Base-by-base conservation (phyloP, 1,140 invertebrate genomes). In the Cotesia vestalis region DNA sequence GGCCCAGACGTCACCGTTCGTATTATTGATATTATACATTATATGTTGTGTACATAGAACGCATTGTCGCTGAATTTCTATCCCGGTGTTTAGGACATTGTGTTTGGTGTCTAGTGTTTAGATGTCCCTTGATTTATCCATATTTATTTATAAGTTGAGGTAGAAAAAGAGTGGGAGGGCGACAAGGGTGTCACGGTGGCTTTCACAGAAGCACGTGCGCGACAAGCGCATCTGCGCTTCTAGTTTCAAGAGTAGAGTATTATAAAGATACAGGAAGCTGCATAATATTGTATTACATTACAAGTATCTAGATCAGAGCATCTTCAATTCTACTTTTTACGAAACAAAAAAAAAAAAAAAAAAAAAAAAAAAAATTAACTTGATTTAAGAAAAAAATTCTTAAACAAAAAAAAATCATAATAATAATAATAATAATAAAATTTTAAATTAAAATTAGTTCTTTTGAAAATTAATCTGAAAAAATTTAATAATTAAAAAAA, bases 21-120 rank as follows among this genome's bases (percentile, higher is more conserved):
- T 17, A 55, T 17, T 17, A 14, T 55, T 14, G 11, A 55, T 4
- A 17, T 12, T 4, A 17, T 0, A 17, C 5, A 55, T 55, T 27
- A 55, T 46, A 46, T 46, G 40, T 9, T 27, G 27, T 27, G 27
- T 27, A 27, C 27, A 27, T 27, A 27, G 27, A 27, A 27, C 27
- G 59, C 55, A 69, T 69, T 69, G 67, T 69, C 60, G 59, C 11
- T 6, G 38, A 69, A 69, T 69, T 69, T 27, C 27, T 27, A 27
- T 27, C 38, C 36, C 36, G 67, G 55, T 38, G 55, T 59, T 8
- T n/a, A 53, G 5, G 4, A 60, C 60, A 60, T 35, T 68, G 59
- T 14, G 36, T 66, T 55, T 59, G 55, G 57, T 8, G 52, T 27
- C 9, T 57, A 17, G 14, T 5, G 9, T 59, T 4, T 35, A 17